Conservation (phyloP, 2,888 invertebrate species). For the Conomelus anceps region DNA sequence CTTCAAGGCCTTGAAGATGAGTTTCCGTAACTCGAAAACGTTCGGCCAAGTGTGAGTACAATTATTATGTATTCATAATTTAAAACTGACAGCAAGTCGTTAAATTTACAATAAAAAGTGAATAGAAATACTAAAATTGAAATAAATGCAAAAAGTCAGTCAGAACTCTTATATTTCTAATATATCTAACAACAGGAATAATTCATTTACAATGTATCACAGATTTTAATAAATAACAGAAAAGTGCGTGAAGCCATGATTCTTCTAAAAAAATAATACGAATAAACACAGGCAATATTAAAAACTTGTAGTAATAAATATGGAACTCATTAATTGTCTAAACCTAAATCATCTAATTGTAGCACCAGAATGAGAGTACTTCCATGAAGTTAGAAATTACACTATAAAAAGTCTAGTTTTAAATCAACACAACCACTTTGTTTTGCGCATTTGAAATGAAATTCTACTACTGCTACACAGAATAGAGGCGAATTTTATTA, state of each 20-base stretch:
- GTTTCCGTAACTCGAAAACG: no score
- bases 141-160: neutral
- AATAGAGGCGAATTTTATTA: no score
- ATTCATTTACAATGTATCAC: neutral
- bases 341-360: neutral
- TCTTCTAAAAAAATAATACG: neutral
- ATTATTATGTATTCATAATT: no score
- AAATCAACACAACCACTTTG: no score
- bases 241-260: neutral
- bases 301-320: neutral
- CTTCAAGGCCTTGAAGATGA: no score
- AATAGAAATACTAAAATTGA: neutral
- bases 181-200: neutral
- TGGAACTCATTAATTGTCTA: neutral
- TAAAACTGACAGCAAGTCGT: no score
- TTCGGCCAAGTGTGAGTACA: no score
- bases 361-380: neutral
- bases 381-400: neutral
- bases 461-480: no score
- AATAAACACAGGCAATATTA: neutral
- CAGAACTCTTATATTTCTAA: neutral
- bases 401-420: no score
- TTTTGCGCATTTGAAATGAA: no score
- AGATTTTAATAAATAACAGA: neutral
- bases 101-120: no score